A percentile compares a stretch with the other conserved stretches of the same genome.
phyloP scores from a whole-genome alignment of 2,113 vertebrate species.

The Colistium nudipinnis region DNA sequence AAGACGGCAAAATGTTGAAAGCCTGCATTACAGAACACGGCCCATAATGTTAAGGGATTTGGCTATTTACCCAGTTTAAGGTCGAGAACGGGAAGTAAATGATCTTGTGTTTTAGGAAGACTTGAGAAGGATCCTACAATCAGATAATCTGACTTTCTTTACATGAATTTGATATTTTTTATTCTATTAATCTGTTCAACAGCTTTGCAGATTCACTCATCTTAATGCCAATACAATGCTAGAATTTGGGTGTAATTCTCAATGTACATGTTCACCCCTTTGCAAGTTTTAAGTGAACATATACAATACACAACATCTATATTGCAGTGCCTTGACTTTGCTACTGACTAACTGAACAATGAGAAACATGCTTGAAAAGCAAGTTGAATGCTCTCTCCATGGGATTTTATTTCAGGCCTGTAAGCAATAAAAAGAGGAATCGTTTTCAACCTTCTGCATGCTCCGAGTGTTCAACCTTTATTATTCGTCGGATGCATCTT shows the following conservation, averaged over 20 bases:
- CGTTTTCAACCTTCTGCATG: slow-evolving; percentile 4
- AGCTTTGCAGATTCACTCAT: too few relatives aligned
- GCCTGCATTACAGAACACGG: neutral
- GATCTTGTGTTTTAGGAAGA: neutral
- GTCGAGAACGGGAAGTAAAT: neutral
- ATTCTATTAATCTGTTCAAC: too few relatives aligned
- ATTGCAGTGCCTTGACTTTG: slow-evolving; percentile 1
- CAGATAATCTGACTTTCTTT: neutral
- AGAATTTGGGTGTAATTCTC: too few relatives aligned
- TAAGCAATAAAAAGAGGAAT: neutral
- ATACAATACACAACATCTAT: too few relatives aligned
- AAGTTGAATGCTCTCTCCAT: neutral
- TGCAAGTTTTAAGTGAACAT: neutral
- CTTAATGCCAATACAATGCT: too few relatives aligned
- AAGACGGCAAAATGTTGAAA: too few relatives aligned
- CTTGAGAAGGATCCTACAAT: neutral
- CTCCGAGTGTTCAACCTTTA: slow-evolving; percentile 1
- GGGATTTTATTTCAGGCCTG: slow-evolving; percentile 7
- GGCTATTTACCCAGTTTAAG: neutral
- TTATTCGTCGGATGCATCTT: neutral
- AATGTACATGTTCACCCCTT: too few relatives aligned
- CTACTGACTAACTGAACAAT: slow-evolving; percentile 1
- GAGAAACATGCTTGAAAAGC: neutral
- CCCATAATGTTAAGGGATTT: neutral
- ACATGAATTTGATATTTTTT: neutral